These are phyloP conservation scores for Campoplex nolae DNA, from an alignment of 2,888 invertebrate species.

Conservation along the genomic window DNA sequence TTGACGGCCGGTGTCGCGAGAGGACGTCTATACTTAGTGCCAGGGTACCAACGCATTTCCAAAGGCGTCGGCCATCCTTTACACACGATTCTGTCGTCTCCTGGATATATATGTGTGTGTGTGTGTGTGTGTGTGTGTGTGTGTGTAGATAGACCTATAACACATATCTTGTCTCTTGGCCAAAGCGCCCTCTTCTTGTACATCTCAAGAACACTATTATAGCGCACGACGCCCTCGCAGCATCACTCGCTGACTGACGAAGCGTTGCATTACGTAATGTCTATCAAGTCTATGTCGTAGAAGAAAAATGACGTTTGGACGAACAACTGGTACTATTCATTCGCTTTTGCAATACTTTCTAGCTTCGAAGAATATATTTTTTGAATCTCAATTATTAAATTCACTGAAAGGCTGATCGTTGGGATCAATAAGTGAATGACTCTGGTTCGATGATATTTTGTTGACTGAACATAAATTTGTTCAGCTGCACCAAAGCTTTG, in stretches of 20 bases:
- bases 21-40: constrained; percentile 85
- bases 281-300: constrained; percentile 2
- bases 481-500: too few relatives aligned
- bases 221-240: constrained; percentile 47
- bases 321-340: too few relatives aligned
- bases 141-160: constrained; percentile 7
- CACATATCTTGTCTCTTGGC: constrained; percentile 42
- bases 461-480: too few relatives aligned
- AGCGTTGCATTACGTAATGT: constrained; percentile 54
- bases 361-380: too few relatives aligned
- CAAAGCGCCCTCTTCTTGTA: constrained; percentile 47
- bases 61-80: constrained; percentile 75
- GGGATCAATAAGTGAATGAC: too few relatives aligned
- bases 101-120: constrained; percentile 19
- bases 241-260: constrained; percentile 52
- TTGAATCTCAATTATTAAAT: too few relatives aligned
- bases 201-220: constrained; percentile 60
- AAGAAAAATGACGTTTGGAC: too few relatives aligned
- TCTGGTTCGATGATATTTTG: too few relatives aligned
- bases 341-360: too few relatives aligned
- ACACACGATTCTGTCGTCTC: constrained; percentile 65
- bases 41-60: constrained; percentile 82
- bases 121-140: constrained; percentile 1
- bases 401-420: too few relatives aligned
- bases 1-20: constrained; percentile 84